Conservation (phyloP, 2,888 invertebrate genomes). For the Harpalus rufipes region DNA sequence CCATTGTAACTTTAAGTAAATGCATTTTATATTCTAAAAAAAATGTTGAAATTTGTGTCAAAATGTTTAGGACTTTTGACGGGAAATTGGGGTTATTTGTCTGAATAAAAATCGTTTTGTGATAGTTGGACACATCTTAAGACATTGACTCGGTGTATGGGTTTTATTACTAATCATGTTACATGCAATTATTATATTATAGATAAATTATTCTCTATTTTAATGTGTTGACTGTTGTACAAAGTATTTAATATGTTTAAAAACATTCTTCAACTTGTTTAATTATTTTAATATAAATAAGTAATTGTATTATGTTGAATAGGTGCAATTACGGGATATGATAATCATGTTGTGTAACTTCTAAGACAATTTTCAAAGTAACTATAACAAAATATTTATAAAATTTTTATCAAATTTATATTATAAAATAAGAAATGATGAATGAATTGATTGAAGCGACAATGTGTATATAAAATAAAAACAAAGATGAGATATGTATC, state of each 20-base stretch:
- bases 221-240: conserved; percentile 74
- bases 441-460: conserved; percentile 48
- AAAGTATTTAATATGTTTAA: conserved; percentile 74
- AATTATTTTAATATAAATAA: conserved; percentile 9
- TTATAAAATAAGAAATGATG: conserved; percentile 65
- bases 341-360: conserved; percentile 47
- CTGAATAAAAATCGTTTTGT: no score
- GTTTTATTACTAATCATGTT: conserved; percentile 59
- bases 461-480: conserved; percentile 42
- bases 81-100: no score
- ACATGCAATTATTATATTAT: conserved; percentile 55
- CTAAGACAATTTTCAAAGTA: conserved; percentile 56
- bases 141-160: conserved; percentile 60
- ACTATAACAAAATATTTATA: conserved; percentile 63
- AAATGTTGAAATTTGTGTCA: no score
- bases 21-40: no score
- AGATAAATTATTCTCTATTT: conserved; percentile 73
- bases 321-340: conserved; percentile 66
- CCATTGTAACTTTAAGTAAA: no score
- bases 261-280: conserved; percentile 34
- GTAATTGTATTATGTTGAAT: conserved; percentile 64
- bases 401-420: conserved; percentile 65
- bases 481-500: conserved; percentile 6
- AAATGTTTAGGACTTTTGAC: no score
- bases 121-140: background rate